These are phyloP conservation scores for Halichoeres trimaculatus DNA, from an alignment of 2,113 vertebrate genomes.

Conservation along the genomic window DNA sequence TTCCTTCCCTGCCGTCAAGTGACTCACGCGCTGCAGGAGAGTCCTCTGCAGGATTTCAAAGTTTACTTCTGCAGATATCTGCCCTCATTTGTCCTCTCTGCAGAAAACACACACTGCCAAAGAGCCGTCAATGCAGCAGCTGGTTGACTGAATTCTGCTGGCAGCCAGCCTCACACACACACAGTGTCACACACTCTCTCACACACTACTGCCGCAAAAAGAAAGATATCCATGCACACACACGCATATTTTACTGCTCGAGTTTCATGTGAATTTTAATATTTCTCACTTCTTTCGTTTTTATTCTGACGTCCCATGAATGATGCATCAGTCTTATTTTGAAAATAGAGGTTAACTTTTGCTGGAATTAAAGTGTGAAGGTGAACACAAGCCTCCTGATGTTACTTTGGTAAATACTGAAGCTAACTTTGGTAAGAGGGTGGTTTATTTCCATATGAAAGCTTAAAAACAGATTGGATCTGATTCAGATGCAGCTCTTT, in stretches of 20 bases:
- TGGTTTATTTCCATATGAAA: too few relatives aligned
- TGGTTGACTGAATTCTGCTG: constrained; percentile 26
- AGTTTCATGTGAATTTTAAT: constrained; percentile 1
- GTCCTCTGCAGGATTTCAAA: not conserved
- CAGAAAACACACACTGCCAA: not conserved
- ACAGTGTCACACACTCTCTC: not conserved
- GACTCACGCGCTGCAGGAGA: constrained; percentile 22
- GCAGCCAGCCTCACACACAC: constrained; percentile 5
- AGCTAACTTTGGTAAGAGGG: too few relatives aligned
- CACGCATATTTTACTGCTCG: constrained; percentile 1
- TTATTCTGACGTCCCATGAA: constrained; percentile 5
- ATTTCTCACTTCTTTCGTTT: not conserved
- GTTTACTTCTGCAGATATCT: constrained; percentile 33
- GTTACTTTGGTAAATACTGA: too few relatives aligned
- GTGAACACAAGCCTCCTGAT: constrained; percentile 25
- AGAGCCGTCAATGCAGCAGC: constrained; percentile 17
- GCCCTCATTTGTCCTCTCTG: constrained; percentile 27
- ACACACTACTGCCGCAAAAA: not conserved
- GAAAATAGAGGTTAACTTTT: constrained; percentile 1
- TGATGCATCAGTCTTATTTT: constrained; percentile 1
- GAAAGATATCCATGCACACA: not conserved
- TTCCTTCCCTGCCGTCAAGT: not conserved
- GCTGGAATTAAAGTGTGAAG: not conserved
- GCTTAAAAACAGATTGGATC: too few relatives aligned
- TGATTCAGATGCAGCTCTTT: too few relatives aligned